Percentiles rank a stretch among this genome's conserved stretches.
These are phyloP conservation scores for Drosophila tropicalis DNA, from an alignment of 1,140 invertebrate species.

Conservation along the genomic window DNA sequence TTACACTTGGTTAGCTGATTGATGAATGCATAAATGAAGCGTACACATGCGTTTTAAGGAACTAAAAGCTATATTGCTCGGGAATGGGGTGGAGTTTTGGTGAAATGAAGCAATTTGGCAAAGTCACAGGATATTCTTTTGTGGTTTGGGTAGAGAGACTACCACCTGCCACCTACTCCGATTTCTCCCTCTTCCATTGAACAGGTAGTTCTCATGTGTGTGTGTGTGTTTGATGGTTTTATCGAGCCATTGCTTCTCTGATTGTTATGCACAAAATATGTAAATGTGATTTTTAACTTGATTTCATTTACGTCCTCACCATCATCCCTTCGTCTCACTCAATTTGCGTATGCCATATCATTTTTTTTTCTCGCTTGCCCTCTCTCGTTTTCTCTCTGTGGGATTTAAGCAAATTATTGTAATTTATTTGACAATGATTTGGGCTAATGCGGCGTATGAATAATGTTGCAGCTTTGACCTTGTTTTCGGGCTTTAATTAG, in stretches of 20 bases:
- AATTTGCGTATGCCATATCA: not conserved
- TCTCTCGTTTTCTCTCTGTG: not conserved
- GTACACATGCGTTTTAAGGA: conserved; percentile 70
- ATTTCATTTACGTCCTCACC: conserved; percentile 31
- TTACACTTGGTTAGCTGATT: conserved; percentile 83
- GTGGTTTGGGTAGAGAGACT: not conserved
- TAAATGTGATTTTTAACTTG: conserved; percentile 80
- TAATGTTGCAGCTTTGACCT: conserved; percentile 67
- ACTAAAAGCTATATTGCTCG: not conserved
- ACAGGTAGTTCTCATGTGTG: conserved; percentile 19
- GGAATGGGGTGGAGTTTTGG: not conserved
- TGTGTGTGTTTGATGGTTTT: conserved; percentile 38
- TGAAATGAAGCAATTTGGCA: conserved; percentile 56
- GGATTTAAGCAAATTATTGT: conserved; percentile 76
- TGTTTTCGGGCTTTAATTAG: conserved; percentile 61
- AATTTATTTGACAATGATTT: conserved; percentile 79
- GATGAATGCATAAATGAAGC: conserved; percentile 83
- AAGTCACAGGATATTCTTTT: conserved; percentile 26
- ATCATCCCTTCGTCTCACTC: not conserved
- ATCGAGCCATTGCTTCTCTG: conserved; percentile 69
- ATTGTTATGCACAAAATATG: conserved; percentile 80
- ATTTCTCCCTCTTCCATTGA: not conserved
- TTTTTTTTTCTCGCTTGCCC: conserved; percentile 17
- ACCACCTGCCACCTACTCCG: not conserved
- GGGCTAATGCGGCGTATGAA: conserved; percentile 75